Evolutionary conservation across 1,140 invertebrate genomes (phyloP), one percentile per base, ranked within the genome.

Genomic region (Brachionus rotundiformis): DNA sequence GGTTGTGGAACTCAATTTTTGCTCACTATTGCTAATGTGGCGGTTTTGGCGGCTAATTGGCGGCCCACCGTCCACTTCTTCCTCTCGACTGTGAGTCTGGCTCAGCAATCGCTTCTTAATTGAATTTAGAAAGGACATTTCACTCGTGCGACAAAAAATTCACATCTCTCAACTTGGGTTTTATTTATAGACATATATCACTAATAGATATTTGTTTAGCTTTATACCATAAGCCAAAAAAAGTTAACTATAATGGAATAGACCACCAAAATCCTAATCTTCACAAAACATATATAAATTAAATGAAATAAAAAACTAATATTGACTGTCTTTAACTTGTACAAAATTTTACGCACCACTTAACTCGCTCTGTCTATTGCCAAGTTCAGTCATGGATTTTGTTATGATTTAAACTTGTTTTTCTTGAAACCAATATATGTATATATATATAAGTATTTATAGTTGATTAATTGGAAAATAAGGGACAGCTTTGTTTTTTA

Each of bases 311-410:
- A 36, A 68, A 68, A 68, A 68, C 63, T 68, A 68, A 68, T 68
- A 68, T 68, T 68, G 31, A 63, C 61, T 63, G 61, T 63, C 61
- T 63, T 68, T 68, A 68, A 68, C 63, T 68, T 68, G 11, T 33
- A 36, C 10, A 33, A 68, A 68, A 68, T 33, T 68, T 39, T 68
- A 68, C 31, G 63, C 63, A 36, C 29, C 31, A 68, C 29, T 36
- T 29, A 68, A 39, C 63, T 11, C 27, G 16, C 29, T 68, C 63
- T 68, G 63, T 68, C 63, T 68, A 68, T 68, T 36, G 16, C 29
- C 25, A 68, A 33, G 33, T 16, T 36, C 63, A 29, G n/a, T 63
- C 61, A 63, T 68, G 63, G 63, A 68, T 68, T 68, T 68, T 68
- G 27, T 68, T 33, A 19, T 33, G 29, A 29, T 63, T 63, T 29